Base-by-base conservation (phyloP, 2,888 invertebrate species). In the Drosophila eohydei region DNA sequence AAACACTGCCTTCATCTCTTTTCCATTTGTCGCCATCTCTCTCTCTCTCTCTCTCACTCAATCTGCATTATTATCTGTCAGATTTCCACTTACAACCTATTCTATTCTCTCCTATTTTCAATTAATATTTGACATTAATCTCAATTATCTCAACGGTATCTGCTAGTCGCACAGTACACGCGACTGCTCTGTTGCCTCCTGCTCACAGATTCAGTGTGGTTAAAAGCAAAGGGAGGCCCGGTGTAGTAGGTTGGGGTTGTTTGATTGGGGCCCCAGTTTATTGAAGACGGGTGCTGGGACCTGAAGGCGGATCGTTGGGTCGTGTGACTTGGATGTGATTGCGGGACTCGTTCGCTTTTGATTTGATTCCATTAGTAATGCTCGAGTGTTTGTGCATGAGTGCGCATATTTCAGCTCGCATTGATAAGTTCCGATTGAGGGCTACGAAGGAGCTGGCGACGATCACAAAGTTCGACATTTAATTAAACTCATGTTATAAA, bases 361-460 rank as follows among this genome's bases (percentile, higher is more conserved):
- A 85, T 74, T 83, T 83, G 83, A 86, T 83, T 79, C 71, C 81
- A 86, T 83, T 85, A 78, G 71, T 14, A 60, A 71, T 52, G 54
- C 55, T 36, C 16, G 4, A 58, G 41, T 68, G 54, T 48, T 30
- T 32, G 41, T 52, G 55, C 58, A 41, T 66, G 56, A 66, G 44
- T 63, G 66, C 55, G 75, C 66, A 61, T 55, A 50, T 61, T 52
- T 68, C 26, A 59, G 62, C 63, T 46, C 30, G 38, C 46, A 50
- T 55, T 78, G 77, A 78, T 78, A 78, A 78, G 46, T 46, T 44
- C n/a, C 41, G 43, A 34, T 36, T 5, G 12, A 21, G 26, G 51
- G 44, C 16, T 34, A 44, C 44, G 21, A 34, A 21, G 36, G n/a
- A 43, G n/a, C 11, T 16, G 50, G 34, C n/a, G 38, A 28, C 21